Base-by-base conservation (phyloP, 2,113 vertebrate species). In the Dipodomys merriami region DNA sequence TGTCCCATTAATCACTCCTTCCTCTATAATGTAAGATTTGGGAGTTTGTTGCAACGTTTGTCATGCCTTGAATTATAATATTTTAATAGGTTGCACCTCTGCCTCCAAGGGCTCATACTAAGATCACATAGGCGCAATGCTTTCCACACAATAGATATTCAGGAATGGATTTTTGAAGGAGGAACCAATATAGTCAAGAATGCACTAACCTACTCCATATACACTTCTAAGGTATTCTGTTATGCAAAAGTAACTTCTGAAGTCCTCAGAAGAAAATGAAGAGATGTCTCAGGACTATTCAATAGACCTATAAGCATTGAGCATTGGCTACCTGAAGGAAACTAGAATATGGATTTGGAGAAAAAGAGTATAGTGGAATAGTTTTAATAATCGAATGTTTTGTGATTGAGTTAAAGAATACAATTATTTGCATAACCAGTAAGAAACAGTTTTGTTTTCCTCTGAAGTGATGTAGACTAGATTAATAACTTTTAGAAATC, bases 321-420 rank as follows among this genome's bases (percentile, higher is more conserved):
- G 30, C 33, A 90, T 73, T 77, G 6, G 23, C 64, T 73, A 81
- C 57, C 68, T 73, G n/a, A 81, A 87, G 15, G 94, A 79, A 23
- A 76, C 39, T 12, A 11, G 7, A 9, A 64, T 81, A 53, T 65
- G 22, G 23, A 7, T 87, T 91, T 44, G 3, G 93, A 35, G 65
- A 19, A 69, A 62, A 22, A 5, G 22, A 80, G 22, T 88, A 71
- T 76, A 86, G 73, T 86, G 18, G 76, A n/a, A 74, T 15, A 2
- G 81, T 86, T 84, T 72, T 72, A 77, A 84, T 92, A 93, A 80
- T 6, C 64, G 35, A 85, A 30, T 44, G 19, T 20, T 90, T 93
- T 77, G 78, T 71, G 30, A 33, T n/a, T 57, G 29, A 94, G 39
- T 76, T 49, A 49, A 49, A 90, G 22, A 18, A 86, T 77, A 81